Evolutionary conservation across 2,113 vertebrate species (phyloP).

Genomic region (Scolopax mira): DNA sequence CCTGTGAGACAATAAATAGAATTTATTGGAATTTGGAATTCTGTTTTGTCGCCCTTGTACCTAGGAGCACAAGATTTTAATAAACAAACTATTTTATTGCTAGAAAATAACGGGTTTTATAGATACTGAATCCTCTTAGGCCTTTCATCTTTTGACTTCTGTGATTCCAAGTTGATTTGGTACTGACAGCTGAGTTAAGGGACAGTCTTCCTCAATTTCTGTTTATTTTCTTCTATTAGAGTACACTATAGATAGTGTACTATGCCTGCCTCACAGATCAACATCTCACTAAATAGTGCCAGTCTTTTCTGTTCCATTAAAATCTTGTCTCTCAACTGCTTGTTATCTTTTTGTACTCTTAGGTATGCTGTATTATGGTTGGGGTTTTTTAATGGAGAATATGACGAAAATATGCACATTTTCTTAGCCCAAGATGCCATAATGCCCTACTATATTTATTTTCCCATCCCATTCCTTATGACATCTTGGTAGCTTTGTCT

Average conservation of each 20-base stretch:
- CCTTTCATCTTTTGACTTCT: background rate
- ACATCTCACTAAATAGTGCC: background rate
- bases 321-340: background rate
- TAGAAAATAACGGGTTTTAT: background rate
- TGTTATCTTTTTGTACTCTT: background rate
- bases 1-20: background rate
- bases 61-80: background rate
- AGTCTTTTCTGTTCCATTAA: background rate
- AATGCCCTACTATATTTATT: background rate
- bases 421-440: background rate
- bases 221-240: background rate
- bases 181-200: background rate
- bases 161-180: background rate
- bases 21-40: background rate
- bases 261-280: background rate
- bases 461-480: background rate
- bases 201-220: background rate
- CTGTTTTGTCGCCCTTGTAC: background rate
- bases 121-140: background rate
- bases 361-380: background rate
- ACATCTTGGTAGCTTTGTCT: background rate
- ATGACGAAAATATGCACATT: accelerated
- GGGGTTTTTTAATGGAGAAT: background rate
- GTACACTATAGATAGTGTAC: background rate
- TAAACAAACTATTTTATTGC: background rate